These are phyloP conservation scores for Brachyhypopomus gauderio DNA, from an alignment of 2,113 vertebrate species.

Conservation along the genomic window DNA sequence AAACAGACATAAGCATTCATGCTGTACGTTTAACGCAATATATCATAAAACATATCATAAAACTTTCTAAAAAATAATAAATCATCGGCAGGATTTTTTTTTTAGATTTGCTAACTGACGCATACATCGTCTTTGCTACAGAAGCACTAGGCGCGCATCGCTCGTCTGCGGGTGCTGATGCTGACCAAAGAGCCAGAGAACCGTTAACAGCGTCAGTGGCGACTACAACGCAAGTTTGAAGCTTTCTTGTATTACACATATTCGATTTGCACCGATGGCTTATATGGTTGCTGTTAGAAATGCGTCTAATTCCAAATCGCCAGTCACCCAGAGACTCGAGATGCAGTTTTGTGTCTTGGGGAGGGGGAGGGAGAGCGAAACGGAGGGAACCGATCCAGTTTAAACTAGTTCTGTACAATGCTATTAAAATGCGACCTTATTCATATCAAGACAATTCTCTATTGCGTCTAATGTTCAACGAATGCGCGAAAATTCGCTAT, in stretches of 20 bases:
- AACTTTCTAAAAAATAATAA: too few species aligned
- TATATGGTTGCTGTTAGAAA: neutral
- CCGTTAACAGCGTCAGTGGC: neutral
- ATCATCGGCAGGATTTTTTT: too few species aligned
- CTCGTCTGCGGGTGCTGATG: conserved; percentile 59
- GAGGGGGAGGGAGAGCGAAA: conserved; percentile 56
- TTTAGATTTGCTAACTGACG: neutral
- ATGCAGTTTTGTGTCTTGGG: conserved; percentile 7
- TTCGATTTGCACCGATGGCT: too few species aligned
- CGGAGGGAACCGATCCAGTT: conserved; percentile 70
- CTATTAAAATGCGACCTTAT: conserved; percentile 38
- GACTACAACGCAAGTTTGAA: too few species aligned
- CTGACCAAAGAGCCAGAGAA: conserved; percentile 45
- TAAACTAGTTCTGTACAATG: conserved; percentile 71
- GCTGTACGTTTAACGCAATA: too few species aligned
- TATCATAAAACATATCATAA: too few species aligned
- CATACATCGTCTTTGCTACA: neutral
- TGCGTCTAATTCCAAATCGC: neutral
- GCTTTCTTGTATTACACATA: too few species aligned
- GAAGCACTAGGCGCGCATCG: conserved; percentile 40
- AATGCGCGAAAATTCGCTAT: neutral
- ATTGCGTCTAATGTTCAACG: neutral
- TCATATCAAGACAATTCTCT: conserved; percentile 19
- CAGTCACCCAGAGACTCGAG: neutral
- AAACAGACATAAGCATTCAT: too few species aligned